Percentiles rank a stretch among this genome's conserved stretches.
phyloP scores from a whole-genome alignment of 2,888 invertebrate species.

The Zaprionus obscuricornis region DNA sequence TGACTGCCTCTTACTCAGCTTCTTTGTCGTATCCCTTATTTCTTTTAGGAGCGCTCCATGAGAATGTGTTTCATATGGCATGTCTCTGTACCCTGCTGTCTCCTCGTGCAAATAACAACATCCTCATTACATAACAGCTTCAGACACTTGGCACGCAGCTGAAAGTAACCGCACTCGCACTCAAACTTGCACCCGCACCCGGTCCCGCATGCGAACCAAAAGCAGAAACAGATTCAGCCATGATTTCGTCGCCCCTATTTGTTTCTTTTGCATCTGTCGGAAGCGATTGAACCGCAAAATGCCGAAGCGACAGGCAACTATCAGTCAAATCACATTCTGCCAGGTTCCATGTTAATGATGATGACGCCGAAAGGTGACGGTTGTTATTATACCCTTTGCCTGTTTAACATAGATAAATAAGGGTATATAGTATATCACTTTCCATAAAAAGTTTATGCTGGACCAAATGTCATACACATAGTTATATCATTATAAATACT shows the following conservation, averaged over 20 bases:
- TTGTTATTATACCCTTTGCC: too few relatives aligned
- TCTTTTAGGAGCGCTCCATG: too few relatives aligned
- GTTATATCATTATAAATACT: too few relatives aligned
- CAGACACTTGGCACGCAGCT: slow-evolving; percentile 14
- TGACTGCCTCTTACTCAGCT: neutral
- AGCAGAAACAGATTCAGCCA: neutral
- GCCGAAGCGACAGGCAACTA: slow-evolving; percentile 21
- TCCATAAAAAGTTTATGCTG: too few relatives aligned
- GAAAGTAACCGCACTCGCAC: neutral
- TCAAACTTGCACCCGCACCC: slow-evolving; percentile 2
- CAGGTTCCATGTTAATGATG: slow-evolving; percentile 46
- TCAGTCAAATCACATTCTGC: slow-evolving; percentile 30
- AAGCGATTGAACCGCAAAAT: slow-evolving; percentile 46
- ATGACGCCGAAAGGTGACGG: slow-evolving; percentile 40
- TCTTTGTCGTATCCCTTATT: neutral
- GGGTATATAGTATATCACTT: too few relatives aligned
- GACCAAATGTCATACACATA: too few relatives aligned
- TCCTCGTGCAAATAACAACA: slow-evolving; percentile 6
- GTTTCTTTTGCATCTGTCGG: slow-evolving; percentile 13
- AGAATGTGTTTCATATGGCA: neutral
- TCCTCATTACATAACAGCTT: slow-evolving; percentile 19
- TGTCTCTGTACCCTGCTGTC: neutral
- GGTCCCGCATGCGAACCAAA: neutral
- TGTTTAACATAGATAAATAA: too few relatives aligned
- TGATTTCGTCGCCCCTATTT: slow-evolving; percentile 5